phyloP scores from a whole-genome alignment of 92 coral and sea anemone species.

The Zoanthus sociatus region DNA sequence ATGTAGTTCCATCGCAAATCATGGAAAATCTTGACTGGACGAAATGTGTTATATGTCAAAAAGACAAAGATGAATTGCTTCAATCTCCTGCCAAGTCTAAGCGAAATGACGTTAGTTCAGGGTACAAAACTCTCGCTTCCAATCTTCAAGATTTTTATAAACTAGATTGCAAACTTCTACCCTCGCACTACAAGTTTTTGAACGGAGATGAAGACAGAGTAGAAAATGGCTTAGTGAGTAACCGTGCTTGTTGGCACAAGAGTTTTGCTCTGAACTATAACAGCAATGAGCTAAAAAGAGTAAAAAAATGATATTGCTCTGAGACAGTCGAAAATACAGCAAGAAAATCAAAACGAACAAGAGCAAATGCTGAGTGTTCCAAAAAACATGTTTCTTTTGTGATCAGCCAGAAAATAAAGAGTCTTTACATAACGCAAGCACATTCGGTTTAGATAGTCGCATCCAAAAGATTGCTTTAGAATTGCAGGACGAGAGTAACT shows the following conservation, averaged over 20 bases:
- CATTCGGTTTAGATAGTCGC: slow-evolving; percentile 61
- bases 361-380: slow-evolving; percentile 6
- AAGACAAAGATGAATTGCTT: slow-evolving; percentile 40
- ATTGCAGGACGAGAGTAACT: slow-evolving; percentile 64
- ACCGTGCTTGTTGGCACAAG: slow-evolving; percentile 56
- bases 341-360: slow-evolving; percentile 30
- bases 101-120: slow-evolving; percentile 41
- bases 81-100: slow-evolving; percentile 59
- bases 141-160: slow-evolving; percentile 29
- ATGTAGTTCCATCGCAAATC: not conserved
- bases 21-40: slow-evolving; percentile 53
- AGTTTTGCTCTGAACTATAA: slow-evolving; percentile 52
- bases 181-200: slow-evolving; percentile 4
- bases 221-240: slow-evolving; percentile 17
- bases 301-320: not conserved
- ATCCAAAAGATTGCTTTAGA: slow-evolving; percentile 56
- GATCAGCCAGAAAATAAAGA: slow-evolving; percentile 32
- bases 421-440: slow-evolving; percentile 54
- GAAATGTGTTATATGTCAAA: slow-evolving; percentile 61
- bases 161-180: slow-evolving; percentile 17
- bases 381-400: slow-evolving; percentile 51
- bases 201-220: slow-evolving; percentile 39
- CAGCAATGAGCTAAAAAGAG: slow-evolving; percentile 49
- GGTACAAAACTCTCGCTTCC: slow-evolving; percentile 50
- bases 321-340: slow-evolving; percentile 12